Evolutionary conservation across 2,888 invertebrate genomes (phyloP).

Genomic region (Fragum whitleyi): DNA sequence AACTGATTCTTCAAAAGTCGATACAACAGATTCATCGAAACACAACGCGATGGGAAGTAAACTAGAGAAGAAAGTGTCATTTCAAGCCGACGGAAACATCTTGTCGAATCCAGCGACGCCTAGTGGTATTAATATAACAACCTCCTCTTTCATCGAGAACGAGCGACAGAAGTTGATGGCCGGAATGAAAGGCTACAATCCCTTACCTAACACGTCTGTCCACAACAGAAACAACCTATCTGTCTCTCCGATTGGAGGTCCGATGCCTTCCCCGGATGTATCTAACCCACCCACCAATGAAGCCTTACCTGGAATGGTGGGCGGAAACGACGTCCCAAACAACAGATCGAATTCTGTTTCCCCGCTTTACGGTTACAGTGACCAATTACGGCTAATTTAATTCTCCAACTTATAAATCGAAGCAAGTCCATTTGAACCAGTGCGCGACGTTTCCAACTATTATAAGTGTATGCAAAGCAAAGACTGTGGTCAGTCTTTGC

Average conservation of each 20-base stretch:
- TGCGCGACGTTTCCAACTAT: too few relatives aligned
- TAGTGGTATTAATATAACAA: constrained; percentile 22
- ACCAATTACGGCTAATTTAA: constrained; percentile 11
- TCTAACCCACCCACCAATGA: not conserved
- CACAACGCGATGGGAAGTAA: not conserved
- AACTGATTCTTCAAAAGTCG: not conserved
- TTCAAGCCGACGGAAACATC: not conserved
- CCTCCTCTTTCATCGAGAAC: constrained; percentile 48
- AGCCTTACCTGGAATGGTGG: constrained; percentile 5
- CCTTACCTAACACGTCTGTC: not conserved
- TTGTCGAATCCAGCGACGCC: constrained; percentile 23
- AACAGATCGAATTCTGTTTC: constrained; percentile 1
- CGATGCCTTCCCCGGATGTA: not conserved
- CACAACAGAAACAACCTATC: not conserved
- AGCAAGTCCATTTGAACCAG: too few relatives aligned
- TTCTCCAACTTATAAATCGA: too few relatives aligned
- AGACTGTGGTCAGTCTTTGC: too few relatives aligned
- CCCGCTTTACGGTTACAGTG: not conserved
- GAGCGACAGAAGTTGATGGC: constrained; percentile 36
- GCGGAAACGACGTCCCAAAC: constrained; percentile 1
- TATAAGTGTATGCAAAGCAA: too few relatives aligned
- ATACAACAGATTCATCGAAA: not conserved
- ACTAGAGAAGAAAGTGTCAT: not conserved
- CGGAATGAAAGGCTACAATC: not conserved
- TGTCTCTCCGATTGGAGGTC: not conserved